Evolutionary conservation across 1,140 invertebrate genomes (phyloP).

Genomic region (Drosophila orena): DNA sequence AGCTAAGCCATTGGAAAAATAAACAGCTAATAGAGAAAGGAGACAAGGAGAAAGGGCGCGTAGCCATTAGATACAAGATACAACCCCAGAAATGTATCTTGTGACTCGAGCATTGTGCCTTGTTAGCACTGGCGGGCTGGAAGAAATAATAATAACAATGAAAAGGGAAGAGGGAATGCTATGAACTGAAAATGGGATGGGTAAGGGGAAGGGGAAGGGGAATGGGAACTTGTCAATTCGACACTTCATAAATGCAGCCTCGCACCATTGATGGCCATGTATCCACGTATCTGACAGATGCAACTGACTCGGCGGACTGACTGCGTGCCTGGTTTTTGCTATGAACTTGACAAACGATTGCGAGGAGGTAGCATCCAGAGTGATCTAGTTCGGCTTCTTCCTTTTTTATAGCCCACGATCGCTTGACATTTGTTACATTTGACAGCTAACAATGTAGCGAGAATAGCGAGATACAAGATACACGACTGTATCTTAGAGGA

Average conservation of each 20-base stretch:
- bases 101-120: not conserved
- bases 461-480: constrained; percentile 75
- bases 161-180: not conserved
- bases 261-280: constrained; percentile 39
- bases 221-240: constrained; percentile 77
- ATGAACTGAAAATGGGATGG: not conserved
- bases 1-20: constrained; percentile 59
- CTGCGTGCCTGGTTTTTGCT: constrained; percentile 60
- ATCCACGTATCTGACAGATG: constrained; percentile 75
- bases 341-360: constrained; percentile 82
- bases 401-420: constrained; percentile 40
- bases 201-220: too few relatives aligned
- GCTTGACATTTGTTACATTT: constrained; percentile 82
- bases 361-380: constrained; percentile 34
- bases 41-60: constrained; percentile 15
- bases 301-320: constrained; percentile 27
- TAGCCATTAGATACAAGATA: constrained; percentile 31
- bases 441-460: constrained; percentile 80
- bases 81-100: constrained; percentile 43
- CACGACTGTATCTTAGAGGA: constrained; percentile 49
- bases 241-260: constrained; percentile 79
- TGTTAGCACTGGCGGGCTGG: constrained; percentile 61
- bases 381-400: constrained; percentile 66
- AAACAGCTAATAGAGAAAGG: constrained; percentile 45
- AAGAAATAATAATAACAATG: constrained; percentile 23